Percentiles rank a stretch among this genome's conserved stretches.
These are phyloP conservation scores for Ferdinandea cuprea DNA, from an alignment of 2,888 invertebrate genomes.

Conservation along the genomic window DNA sequence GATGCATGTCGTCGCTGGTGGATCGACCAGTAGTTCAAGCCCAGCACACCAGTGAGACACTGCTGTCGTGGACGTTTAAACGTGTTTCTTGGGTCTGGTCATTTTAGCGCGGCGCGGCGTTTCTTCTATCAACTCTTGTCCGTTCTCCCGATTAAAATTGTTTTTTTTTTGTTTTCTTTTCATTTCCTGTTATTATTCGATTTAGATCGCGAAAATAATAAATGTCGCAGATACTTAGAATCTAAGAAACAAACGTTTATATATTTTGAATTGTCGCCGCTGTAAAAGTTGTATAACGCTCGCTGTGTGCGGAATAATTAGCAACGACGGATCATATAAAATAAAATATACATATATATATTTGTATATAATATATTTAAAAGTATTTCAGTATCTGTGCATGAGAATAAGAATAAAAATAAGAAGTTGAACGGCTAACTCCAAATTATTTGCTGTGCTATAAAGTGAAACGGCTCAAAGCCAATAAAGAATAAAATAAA, in stretches of 20 bases:
- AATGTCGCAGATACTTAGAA: conserved; percentile 22
- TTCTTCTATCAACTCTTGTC: conserved; percentile 49
- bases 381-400: conserved; percentile 40
- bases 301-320: conserved; percentile 38
- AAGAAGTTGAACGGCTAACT: conserved; percentile 44
- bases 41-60: conserved; percentile 66
- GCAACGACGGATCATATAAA: conserved; percentile 50
- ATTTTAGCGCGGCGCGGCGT: conserved; percentile 50
- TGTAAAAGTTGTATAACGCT: conserved; percentile 43
- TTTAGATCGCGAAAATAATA: conserved; percentile 13
- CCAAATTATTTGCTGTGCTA: conserved; percentile 56
- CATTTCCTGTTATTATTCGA: conserved; percentile 33
- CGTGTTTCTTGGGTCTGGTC: conserved; percentile 41
- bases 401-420: conserved; percentile 6
- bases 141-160: conserved; percentile 48
- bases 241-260: conserved; percentile 20
- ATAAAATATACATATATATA: not conserved
- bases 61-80: conserved; percentile 72
- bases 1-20: conserved; percentile 66
- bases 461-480: conserved; percentile 42
- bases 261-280: conserved; percentile 1
- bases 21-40: conserved; percentile 61
- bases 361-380: conserved; percentile 25
- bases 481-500: conserved; percentile 13
- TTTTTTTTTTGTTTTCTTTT: conserved; percentile 21